Evolutionary conservation across 2,797 vertebrate species (phyloP), one percentile per base, ranked within the genome.

Genomic region (Phrynocephalus guinanensis): DNA sequence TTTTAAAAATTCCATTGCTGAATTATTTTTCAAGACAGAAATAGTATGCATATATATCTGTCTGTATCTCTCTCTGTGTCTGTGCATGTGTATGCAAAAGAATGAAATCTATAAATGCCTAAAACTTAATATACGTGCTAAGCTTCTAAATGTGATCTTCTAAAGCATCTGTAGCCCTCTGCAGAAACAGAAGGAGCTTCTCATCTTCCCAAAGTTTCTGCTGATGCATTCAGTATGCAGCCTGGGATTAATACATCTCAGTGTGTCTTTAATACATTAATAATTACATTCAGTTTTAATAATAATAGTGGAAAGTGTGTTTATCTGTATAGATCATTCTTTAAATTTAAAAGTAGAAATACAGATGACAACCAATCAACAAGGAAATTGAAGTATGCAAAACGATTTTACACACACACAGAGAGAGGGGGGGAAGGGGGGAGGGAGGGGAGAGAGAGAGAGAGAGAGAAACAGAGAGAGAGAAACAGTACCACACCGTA

Each of bases 191-290:
- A 93, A 91, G 76, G 48, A 93, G 86, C 24, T 44, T 93, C 90
- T 86, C 38, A 67, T 86, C 71, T 88, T 87, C 79, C 66, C 86
- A 77, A 82, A 82, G 3, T 88, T 92, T 93, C 81, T 93, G 83
- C 30, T 67, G 88, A 90, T 20, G 52, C 20, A 63, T 18, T 79
- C 8, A 1, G 0, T 80, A 82, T 9, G 56, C 77, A 83, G 78
- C 85, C 83, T 44, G 83, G 48, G 76, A 89, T 72, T 90, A 88
- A 66, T 67, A 0, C 26, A 68, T 75, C 56, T 73, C 89, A 86
- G 72, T 68, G 75, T 87, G 56, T 38, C 80, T 82, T 90, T 79
- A 52, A 82, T 48, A 48, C 30, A 6, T 67, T 83, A 87, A 75
- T 75, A 86, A 92, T 52, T 33, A 50, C 30, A 52, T 48, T 70